Conservation (phyloP, 2,113 vertebrate species). For the Ceuthmochares aereus region DNA sequence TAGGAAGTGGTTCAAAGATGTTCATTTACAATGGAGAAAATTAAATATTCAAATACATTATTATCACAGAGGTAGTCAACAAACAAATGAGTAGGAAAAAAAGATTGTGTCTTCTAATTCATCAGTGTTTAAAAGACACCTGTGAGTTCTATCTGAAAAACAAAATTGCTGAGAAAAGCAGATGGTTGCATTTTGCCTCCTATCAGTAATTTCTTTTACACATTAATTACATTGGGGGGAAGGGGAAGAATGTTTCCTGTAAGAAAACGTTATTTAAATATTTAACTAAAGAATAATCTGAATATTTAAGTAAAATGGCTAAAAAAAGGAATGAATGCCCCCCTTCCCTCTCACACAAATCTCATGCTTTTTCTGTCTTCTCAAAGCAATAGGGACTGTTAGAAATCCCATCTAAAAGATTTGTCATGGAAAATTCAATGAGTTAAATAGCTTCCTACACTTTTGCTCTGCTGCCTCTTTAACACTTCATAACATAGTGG, state of each 20-base stretch:
- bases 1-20: slow-evolving; percentile 76
- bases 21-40: slow-evolving; percentile 77
- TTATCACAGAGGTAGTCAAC: slow-evolving; percentile 77
- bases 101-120: slow-evolving; percentile 67
- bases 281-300: not conserved
- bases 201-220: slow-evolving; percentile 56
- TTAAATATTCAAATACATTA: slow-evolving; percentile 82
- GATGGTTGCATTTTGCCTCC: slow-evolving; percentile 65
- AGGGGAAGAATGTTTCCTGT: not conserved
- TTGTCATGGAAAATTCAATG: not conserved
- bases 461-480: not conserved
- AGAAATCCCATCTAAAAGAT: not conserved
- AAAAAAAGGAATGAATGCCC: not conserved
- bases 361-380: not conserved
- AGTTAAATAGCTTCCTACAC: not conserved
- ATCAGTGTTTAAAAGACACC: slow-evolving; percentile 80
- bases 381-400: not conserved
- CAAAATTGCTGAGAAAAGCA: slow-evolving; percentile 65
- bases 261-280: not conserved
- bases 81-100: slow-evolving; percentile 73
- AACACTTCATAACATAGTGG: not conserved
- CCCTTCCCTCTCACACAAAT: not conserved
- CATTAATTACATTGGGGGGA: slow-evolving; percentile 2
- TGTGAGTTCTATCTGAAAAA: slow-evolving; percentile 68
- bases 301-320: slow-evolving; percentile 16